These are phyloP conservation scores for Amphiprion clarkii DNA, from an alignment of 2,797 vertebrate genomes.

Conservation along the genomic window DNA sequence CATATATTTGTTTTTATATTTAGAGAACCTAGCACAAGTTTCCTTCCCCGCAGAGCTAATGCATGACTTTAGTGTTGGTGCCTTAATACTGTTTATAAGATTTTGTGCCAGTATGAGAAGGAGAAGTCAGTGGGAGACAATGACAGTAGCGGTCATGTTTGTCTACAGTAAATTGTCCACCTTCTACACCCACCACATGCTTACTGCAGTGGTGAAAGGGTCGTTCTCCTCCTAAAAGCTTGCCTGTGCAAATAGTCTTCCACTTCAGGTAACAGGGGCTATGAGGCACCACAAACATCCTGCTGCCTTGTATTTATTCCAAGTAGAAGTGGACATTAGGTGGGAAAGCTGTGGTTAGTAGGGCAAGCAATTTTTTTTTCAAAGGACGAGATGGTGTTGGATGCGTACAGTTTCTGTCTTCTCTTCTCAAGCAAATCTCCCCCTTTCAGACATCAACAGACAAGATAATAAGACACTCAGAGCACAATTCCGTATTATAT, in stretches of 20 bases:
- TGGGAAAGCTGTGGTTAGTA: constrained; percentile 99
- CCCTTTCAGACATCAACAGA: constrained; percentile 99
- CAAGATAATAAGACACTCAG: constrained; percentile 99
- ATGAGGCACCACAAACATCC: constrained; percentile 93
- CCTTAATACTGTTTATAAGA: constrained; percentile 26
- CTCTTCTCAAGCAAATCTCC: constrained; percentile 94
- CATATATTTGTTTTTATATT: constrained; percentile 16
- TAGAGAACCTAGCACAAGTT: constrained; percentile 12
- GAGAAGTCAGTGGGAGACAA: constrained; percentile 66
- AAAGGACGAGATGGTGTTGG: constrained; percentile 88
- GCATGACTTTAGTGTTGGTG: constrained; percentile 42
- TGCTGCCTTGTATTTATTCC: constrained; percentile 96
- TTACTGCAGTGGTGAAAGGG: constrained; percentile 76
- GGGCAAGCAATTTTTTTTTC: constrained; percentile 92
- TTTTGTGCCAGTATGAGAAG: constrained; percentile 50
- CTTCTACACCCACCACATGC: constrained; percentile 73
- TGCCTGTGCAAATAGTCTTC: constrained; percentile 92
- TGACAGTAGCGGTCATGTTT: constrained; percentile 79
- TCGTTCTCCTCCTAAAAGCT: constrained; percentile 87
- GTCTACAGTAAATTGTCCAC: constrained; percentile 78
- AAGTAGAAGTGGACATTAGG: constrained; percentile 98
- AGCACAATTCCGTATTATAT: constrained; percentile 99
- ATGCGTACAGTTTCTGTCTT: constrained; percentile 95
- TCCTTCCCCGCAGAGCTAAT: constrained; percentile 9
- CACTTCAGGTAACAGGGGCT: constrained; percentile 94